phyloP scores from a whole-genome alignment of 2,797 vertebrate genomes.

The Oreochromis mossambicus region DNA sequence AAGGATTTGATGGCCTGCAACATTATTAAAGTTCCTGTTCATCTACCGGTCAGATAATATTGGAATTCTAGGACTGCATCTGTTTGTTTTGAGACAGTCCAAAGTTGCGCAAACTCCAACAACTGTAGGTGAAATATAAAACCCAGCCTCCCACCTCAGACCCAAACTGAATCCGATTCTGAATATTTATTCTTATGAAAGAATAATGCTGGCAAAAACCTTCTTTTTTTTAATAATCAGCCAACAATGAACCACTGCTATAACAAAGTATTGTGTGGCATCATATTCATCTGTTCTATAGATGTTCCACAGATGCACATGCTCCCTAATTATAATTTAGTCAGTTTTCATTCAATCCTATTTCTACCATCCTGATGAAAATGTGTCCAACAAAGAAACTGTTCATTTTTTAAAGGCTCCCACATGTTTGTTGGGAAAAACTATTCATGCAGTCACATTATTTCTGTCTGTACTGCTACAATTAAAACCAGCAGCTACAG shows the following conservation, averaged over 20 bases:
- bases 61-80: background rate
- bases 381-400: background rate
- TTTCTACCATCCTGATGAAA: background rate
- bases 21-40: background rate
- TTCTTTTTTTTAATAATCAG: background rate
- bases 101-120: background rate
- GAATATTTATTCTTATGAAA: background rate
- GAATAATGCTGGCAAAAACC: background rate
- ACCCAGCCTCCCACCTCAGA: background rate
- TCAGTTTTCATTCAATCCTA: background rate
- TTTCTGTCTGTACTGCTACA: background rate
- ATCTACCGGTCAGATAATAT: background rate
- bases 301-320: background rate
- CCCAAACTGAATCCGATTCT: background rate
- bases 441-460: background rate
- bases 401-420: background rate
- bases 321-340: background rate
- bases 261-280: background rate
- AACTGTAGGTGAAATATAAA: background rate
- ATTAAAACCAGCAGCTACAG: background rate
- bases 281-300: background rate
- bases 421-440: background rate
- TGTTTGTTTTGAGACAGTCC: background rate
- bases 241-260: background rate
- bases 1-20: background rate